Evolutionary conservation across 1,140 invertebrate genomes (phyloP), one percentile per base, ranked within the genome.

Genomic region (Drosophila elegans): DNA sequence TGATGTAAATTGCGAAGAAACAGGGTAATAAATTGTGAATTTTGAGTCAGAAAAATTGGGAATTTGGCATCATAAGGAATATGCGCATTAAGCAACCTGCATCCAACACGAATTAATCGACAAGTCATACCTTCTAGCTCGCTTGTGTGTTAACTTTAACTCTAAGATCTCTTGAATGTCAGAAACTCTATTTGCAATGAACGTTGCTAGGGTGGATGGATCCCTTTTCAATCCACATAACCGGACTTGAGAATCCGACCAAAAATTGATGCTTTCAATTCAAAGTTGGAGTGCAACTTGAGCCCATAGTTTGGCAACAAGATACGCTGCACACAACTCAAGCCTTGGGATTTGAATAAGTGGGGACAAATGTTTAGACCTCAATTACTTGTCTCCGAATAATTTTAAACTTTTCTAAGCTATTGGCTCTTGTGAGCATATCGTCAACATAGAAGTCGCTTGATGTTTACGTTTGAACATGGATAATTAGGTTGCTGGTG

Each of bases 361-460:
- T 21, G 16, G 16, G 16, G 16, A 21, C 16, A n/a, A n/a, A n/a
- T n/a, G n/a, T n/a, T n/a, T n/a, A n/a, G n/a, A n/a, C n/a, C n/a
- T n/a, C n/a, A n/a, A n/a, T n/a, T n/a, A n/a, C n/a, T n/a, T n/a
- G n/a, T n/a, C n/a, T n/a, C n/a, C n/a, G n/a, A n/a, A n/a, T n/a
- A n/a, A n/a, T n/a, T n/a, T n/a, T n/a, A n/a, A n/a, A n/a, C n/a
- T n/a, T n/a, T n/a, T n/a, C n/a, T n/a, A n/a, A n/a, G n/a, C n/a
- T n/a, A n/a, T n/a, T n/a, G n/a, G n/a, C n/a, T n/a, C n/a, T 39
- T 44, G 52, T 55, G 25, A 55, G 53, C 53, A 56, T 34, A 44
- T 57, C n/a, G 1, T 44, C 41, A 1, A 45, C 27, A 16, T 45
- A 57, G 7, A 45, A 57, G 13, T 27, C 27, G 9, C 38, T 56